Evolutionary conservation across 2,113 vertebrate genomes (phyloP), one percentile per base, ranked within the genome.

Genomic region (Psilopsiagon aymara): DNA sequence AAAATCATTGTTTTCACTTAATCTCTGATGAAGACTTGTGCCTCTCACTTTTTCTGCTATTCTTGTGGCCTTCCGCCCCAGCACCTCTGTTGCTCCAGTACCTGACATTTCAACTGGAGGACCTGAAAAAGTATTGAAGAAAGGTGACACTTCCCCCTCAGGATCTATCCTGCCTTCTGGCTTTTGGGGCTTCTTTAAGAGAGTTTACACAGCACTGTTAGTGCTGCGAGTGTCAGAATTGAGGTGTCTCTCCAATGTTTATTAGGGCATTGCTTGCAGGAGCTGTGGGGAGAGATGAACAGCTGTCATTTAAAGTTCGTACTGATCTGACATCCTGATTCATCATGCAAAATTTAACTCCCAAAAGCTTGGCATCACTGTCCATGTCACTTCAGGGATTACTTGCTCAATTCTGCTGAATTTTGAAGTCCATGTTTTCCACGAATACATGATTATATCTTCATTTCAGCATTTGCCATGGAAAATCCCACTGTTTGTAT

Each of bases 301-400:
- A 82, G 21, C 28, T 62, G 47, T 35, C 43, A 35, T 16, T 37
- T 53, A 62, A 80, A 69, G 33, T 46, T 52, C 39, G 7, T 39
- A 31, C 19, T 70, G 18, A 69, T 67, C 35, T 60, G 57, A 44
- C 11, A 64, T 35, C 29, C 11, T 55, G 43, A 69, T 52, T 62
- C 8, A 67, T 41, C 27, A 25, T 82, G 33, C 20, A 60, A 15
- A 33, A 49, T 77, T 82, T 55, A 80, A 77, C 8, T 5, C 17
- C 17, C 4, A 47, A 39, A 47, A 4, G 9, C 25, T 75, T 1
- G 0, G 4, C 1, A 1, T 92, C 21, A 16, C 13, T n/a, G 11
- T 55, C 75, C 47, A 49, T 49, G 11, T 35, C 0, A 8, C 19
- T 82, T 81, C 87, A 80, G 35, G 39, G 51, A 52, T 53, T 63